phyloP scores from a whole-genome alignment of 2,888 invertebrate genomes.

The Hypercompe scribonia region DNA sequence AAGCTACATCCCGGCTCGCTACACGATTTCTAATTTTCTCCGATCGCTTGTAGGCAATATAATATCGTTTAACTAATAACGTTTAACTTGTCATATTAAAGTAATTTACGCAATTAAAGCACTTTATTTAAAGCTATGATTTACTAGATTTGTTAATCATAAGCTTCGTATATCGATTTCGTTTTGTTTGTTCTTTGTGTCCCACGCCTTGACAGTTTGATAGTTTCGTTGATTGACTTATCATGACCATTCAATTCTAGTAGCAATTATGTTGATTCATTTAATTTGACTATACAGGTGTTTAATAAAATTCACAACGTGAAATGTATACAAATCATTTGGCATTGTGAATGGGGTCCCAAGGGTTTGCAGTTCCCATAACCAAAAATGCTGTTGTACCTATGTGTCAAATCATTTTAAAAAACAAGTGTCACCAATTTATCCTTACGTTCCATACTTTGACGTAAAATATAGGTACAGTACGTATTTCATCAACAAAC shows the following conservation, averaged over 20 bases:
- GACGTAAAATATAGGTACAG: too few species aligned
- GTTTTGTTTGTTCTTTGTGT: constrained; percentile 19
- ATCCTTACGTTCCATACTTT: too few species aligned
- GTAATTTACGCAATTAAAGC: too few species aligned
- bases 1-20: constrained; percentile 67
- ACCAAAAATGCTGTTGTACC: neutral
- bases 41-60: constrained; percentile 48
- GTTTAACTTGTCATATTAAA: constrained; percentile 61
- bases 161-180: neutral
- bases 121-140: neutral
- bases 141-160: neutral
- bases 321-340: too few species aligned
- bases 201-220: constrained; percentile 29
- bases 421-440: too few species aligned
- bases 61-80: constrained; percentile 30
- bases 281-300: neutral
- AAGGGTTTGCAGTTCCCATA: neutral
- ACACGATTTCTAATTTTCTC: constrained; percentile 73
- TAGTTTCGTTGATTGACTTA: neutral
- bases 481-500: neutral
- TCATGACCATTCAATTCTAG: neutral
- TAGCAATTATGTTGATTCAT: neutral
- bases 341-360: too few species aligned
- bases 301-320: neutral
- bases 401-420: too few species aligned